Conservation (phyloP, 2,797 vertebrate genomes). For the Sylvia borin region DNA sequence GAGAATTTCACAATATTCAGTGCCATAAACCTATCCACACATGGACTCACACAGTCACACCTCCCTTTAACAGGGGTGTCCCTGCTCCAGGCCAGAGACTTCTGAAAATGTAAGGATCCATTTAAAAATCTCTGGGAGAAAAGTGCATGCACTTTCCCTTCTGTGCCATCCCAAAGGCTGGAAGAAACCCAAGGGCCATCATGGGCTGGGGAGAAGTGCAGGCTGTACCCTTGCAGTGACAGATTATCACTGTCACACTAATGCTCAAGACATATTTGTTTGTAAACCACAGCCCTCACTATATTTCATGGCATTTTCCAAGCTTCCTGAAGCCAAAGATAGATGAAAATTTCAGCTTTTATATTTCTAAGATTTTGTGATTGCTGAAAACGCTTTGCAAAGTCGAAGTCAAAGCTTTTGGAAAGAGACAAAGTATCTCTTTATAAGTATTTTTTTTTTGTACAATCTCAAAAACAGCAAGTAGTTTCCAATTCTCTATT, state of each 20-base stretch:
- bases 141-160: not conserved
- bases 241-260: not conserved
- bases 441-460: not conserved
- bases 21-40: not conserved
- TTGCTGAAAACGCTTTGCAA: not conserved
- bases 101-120: not conserved
- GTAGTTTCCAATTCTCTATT: not conserved
- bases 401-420: not conserved
- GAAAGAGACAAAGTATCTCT: not conserved
- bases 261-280: not conserved
- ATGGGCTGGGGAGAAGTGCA: not conserved
- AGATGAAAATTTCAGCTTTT: not conserved
- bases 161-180: not conserved
- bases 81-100: not conserved
- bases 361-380: not conserved
- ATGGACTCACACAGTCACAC: accelerated
- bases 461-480: not conserved
- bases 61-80: not conserved
- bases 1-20: not conserved
- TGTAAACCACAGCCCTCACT: not conserved
- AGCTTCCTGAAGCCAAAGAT: not conserved
- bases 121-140: not conserved
- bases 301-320: not conserved
- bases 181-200: not conserved
- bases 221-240: not conserved